Base-by-base conservation (phyloP, 2,888 invertebrate species). In the Parelbella ahira region DNA sequence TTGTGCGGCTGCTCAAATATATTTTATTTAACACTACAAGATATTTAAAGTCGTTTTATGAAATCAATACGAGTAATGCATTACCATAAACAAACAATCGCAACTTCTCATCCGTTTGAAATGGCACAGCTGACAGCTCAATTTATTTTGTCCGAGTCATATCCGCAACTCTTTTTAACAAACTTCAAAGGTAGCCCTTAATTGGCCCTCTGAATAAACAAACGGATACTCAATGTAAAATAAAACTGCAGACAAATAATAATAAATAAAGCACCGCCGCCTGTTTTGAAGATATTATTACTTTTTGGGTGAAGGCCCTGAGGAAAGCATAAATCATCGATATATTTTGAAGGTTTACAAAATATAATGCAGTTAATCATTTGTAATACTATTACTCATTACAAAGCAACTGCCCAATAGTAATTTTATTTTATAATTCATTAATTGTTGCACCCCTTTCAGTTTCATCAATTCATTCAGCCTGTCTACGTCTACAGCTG, bases 161-260 rank as follows among this genome's bases (percentile, higher is more conserved):
- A 73, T 75, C 72, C 71, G 67, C 68, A 72, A 77, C 75, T 58
- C 67, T 73, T 78, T 79, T 71, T 57, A 55, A 56, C 55, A 48
- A 55, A 80, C 76, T 70, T 84, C 79, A 83, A 84, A 83, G 78
- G 66, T 64, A 68, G 65, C 67, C 73, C 70, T 61, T 82, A 81
- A 83, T 84, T 81, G 72, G 68, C 61, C 48, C 50, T 56, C 53
- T 55, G 63, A 62, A 53, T 61, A 66, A 64, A 63, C 60, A 61
- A 59, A 55, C 55, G 57, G 60, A 67, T 59, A 59, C 61, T 55
- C 54, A 54, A 56, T 54, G 52, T 42, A 46, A 50, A n/a, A n/a
- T n/a, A n/a, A n/a, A n/a, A n/a, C 37, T 44, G 46, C 46, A 44
- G 43, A 32, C 44, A 44, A 49, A 37, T 45, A 21, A 47, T 50